Evolutionary conservation across 2,113 vertebrate species (phyloP), one percentile per base, ranked within the genome.

Genomic region (Setophaga kirtlandii): DNA sequence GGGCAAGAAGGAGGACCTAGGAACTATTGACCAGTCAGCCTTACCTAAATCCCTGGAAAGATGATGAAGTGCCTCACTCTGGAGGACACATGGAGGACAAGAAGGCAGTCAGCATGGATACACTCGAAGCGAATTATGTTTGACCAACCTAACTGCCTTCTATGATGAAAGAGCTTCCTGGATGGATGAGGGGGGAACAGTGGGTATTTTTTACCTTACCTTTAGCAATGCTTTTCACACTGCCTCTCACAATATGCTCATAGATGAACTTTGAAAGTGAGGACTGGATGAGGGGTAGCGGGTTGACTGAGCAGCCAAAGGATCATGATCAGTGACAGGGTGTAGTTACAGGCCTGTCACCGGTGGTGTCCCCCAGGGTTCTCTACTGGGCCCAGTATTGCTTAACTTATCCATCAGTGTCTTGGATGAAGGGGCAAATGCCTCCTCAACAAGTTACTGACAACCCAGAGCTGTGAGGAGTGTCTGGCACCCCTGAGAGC

Each of bases 401-500:
- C 58, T 20, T n/a, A 75, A 41, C 24, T 41, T 30, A 8, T 2
- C 19, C 50, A 49, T 16, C 30, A 56, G 19, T n/a, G 15, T 19
- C 28, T 56, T 56, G n/a, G 30, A 56, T 56, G 60, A 41, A 56
- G 24, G 15, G 20, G 15, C 19, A 65, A 41, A 28, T 12, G 19
- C 23, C 12, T 75, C 35, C 23, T 16, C 15, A 30, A 2, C 10
- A 49, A 65, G 50, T 30, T 35, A 47, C 15, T 49, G 70, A 13
- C 0, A 1, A 24, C 16, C 8, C 35, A 75, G 49, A 75, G 24
- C 20, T 65, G 30, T 2, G 83, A 65, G 19, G 24, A 65, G 12
- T n/a, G n/a, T 3, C 19, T 1, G 1, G 30, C 22, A 49, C 30
- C 30, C 6, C 50, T 15, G n/a, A 65, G 35, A 2, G 19, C 35